These are phyloP conservation scores for Hippolais icterina DNA, from an alignment of 2,113 vertebrate genomes.

Conservation along the genomic window DNA sequence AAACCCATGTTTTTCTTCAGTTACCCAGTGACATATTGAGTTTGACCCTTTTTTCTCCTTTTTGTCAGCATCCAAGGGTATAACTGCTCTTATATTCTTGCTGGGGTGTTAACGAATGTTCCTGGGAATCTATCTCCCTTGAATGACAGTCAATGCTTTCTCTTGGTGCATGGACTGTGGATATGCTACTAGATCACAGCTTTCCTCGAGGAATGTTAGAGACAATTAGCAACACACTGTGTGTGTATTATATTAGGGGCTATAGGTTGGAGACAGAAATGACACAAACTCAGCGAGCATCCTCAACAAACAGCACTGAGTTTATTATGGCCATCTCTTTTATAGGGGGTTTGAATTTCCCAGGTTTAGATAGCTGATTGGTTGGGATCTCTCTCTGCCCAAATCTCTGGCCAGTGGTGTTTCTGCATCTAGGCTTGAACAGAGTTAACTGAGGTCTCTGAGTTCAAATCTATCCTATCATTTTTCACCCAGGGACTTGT, in stretches of 20 bases:
- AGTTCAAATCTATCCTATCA: not conserved
- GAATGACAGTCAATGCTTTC: not conserved
- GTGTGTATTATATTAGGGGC: not conserved
- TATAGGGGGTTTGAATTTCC: not conserved
- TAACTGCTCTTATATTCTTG: not conserved
- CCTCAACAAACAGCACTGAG: not conserved
- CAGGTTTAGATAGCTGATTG: not conserved
- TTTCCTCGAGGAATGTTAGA: not conserved
- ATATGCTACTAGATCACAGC: not conserved
- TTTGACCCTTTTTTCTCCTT: not conserved
- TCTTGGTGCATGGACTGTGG: not conserved
- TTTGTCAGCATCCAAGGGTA: not conserved
- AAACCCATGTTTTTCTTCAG: not conserved
- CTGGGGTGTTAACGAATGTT: not conserved
- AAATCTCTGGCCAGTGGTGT: not conserved
- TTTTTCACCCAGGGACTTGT: not conserved
- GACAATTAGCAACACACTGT: not conserved
- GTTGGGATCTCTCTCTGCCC: not conserved
- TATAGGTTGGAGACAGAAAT: not conserved
- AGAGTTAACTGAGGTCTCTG: not conserved
- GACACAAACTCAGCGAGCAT: not conserved
- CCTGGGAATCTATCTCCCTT: not conserved
- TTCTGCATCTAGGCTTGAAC: not conserved
- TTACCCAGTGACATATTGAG: not conserved
- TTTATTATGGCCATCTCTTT: not conserved